Conservation (phyloP, 1,140 invertebrate species). For the Bombus ignitus region DNA sequence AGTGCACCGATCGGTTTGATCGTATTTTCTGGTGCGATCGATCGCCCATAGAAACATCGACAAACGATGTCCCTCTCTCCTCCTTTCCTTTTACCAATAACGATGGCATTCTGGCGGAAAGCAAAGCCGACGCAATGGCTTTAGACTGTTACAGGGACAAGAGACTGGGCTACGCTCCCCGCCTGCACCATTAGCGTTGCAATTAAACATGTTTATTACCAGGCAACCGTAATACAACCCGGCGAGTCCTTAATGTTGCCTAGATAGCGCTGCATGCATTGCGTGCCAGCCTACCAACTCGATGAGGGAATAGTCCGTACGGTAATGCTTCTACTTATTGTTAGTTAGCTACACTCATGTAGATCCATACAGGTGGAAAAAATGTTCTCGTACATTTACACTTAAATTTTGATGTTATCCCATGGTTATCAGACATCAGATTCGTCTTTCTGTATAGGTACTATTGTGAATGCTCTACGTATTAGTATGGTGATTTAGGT, state of each 20-base stretch:
- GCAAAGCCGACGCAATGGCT: constrained; percentile 46
- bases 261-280: constrained; percentile 64
- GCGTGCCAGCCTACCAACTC: constrained; percentile 55
- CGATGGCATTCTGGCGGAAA: constrained; percentile 45
- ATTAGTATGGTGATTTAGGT: background rate
- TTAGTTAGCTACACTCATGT: constrained; percentile 21
- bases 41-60: constrained; percentile 50
- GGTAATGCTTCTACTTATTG: constrained; percentile 58
- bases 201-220: constrained; percentile 75
- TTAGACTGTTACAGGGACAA: constrained; percentile 42
- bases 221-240: constrained; percentile 65
- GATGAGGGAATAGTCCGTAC: constrained; percentile 23
- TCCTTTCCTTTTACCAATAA: constrained; percentile 48
- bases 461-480: background rate
- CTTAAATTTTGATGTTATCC: background rate
- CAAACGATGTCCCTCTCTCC: constrained; percentile 37
- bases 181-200: constrained; percentile 65
- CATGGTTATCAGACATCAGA: background rate
- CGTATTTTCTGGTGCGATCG: constrained; percentile 54
- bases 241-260: constrained; percentile 68
- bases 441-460: constrained; percentile 12
- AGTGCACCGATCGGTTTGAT: constrained; percentile 55
- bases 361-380: background rate
- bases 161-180: constrained; percentile 29
- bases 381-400: background rate